Evolutionary conservation across 2,113 vertebrate species (phyloP), one percentile per base, ranked within the genome.

Genomic region (Dinomys branickii): DNA sequence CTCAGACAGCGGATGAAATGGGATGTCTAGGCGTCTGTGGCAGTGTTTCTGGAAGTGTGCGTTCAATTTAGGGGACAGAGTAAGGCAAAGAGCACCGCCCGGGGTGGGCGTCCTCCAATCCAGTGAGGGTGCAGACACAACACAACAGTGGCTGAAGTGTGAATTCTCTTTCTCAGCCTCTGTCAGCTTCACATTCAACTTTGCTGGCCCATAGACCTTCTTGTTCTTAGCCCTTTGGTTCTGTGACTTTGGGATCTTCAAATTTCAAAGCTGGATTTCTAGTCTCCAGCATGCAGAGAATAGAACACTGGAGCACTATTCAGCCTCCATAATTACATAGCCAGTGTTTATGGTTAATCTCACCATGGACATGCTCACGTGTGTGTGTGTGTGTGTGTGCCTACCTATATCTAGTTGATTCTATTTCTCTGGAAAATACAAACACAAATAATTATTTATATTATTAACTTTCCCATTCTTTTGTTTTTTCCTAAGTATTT

Each of bases 141-240:
- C 4, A 44, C 14, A 81, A 61, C 35, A 8, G 33, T 1, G 13
- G 2, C 47, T 14, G 56, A 73, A 14, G 7, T 1, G n/a, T 30
- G 28, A 38, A 80, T 85, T 83, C 3, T 44, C 35, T 54, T 33
- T 59, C 20, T 81, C 26, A 30, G 9, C 11, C 13, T 59, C 1
- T 26, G 2, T 85, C 41, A 91, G 5, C 8, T 41, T 54, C 20
- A 71, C 33, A 82, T 14, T 28, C 7, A 22, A 61, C 3, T 30
- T 52, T 33, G 11, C 11, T 5, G 7, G 2, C 5, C 2, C 8
- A 33, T 17, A 11, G 8, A 13, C 1, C 8, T 56, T 19, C 30
- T 54, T 13, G 20, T 82, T 44, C 20, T 92, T 20, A 59, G n/a
- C 16, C 0, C 7, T 63, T n/a, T 33, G 30, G 75, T 28, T 30